Base-by-base conservation (phyloP, 1,140 invertebrate genomes). In the Schlechtendalia chinensis region DNA sequence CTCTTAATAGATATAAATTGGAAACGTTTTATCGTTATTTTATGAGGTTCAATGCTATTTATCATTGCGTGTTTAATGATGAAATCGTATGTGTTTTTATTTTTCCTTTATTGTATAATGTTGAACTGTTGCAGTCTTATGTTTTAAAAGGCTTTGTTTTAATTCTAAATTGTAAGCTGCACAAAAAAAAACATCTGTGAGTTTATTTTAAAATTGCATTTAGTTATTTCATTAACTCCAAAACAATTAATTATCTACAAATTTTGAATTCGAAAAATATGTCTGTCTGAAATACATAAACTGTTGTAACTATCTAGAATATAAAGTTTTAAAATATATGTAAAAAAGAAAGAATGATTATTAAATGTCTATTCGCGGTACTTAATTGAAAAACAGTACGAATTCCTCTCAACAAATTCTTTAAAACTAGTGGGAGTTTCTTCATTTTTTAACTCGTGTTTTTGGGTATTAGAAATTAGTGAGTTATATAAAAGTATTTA, bases 21-120 rank as follows among this genome's bases (percentile, higher is more conserved):
- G n/a, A 63, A 63, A 63, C 61, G 61, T 63, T 63, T 63, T 63
- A 63, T 63, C 29, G 27, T 63, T 67, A n/a, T 67, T 67, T 67
- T 47, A 67, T 22, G 29, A 67, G 32, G 39, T 45, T 22, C 0
- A 67, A 39, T 39, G 32, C 32, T 12, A 50, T 67, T 67, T n/a
- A 1, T 22, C 8, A 22, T 67, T 67, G 39, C 63, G n/a, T 67
- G 63, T 14, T 67, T 45, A 45, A 6, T 14, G 11, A 50, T 50
- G 12, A 50, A 11, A 22, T 22, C 45, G n/a, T 16, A 67, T 19
- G 19, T 67, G 14, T n/a, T 11, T 45, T 45, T 22, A 22, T 67
- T n/a, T 65, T 32, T 29, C n/a, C n/a, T n/a, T 32, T 22, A 39
- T 22, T 67, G n/a, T 45, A 67, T 45, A 45, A 45, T 22, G 3